phyloP scores from a whole-genome alignment of 2,888 invertebrate genomes.

The Melinaea menophilus region DNA sequence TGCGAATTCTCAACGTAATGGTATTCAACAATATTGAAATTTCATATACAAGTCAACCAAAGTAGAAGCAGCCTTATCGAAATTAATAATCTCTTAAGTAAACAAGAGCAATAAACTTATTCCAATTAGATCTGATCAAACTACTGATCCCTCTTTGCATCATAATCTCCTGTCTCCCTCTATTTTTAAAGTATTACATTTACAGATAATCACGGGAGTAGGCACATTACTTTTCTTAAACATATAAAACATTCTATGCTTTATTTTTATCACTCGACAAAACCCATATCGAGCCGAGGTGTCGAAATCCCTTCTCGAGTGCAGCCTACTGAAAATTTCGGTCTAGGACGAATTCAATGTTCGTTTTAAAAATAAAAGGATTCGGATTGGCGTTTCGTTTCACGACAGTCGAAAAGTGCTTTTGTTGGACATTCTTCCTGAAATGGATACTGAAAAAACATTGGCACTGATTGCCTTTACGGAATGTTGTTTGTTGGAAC shows the following conservation, averaged over 20 bases:
- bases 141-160: too few species aligned
- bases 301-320: slow-evolving; percentile 16
- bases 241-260: too few species aligned
- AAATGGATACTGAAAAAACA: slow-evolving; percentile 21
- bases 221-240: too few species aligned
- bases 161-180: too few species aligned
- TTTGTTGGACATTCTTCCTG: slow-evolving; percentile 26
- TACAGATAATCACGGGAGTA: too few species aligned
- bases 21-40: too few species aligned
- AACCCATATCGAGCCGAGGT: slow-evolving; percentile 12
- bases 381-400: slow-evolving; percentile 25
- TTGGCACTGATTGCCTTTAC: slow-evolving; percentile 19
- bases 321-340: slow-evolving; percentile 26
- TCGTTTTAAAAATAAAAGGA: slow-evolving; percentile 33
- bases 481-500: background rate
- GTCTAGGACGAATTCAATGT: slow-evolving; percentile 31
- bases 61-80: too few species aligned
- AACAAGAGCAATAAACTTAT: too few species aligned
- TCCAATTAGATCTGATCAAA: too few species aligned
- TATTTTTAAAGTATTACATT: too few species aligned
- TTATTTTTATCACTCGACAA: background rate
- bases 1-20: background rate
- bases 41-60: too few species aligned
- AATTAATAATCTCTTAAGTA: too few species aligned
- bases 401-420: slow-evolving; percentile 26